Percentiles rank a stretch among this genome's conserved stretches.
These are phyloP conservation scores for Cassiopea xamachana DNA, from an alignment of 30 jellyfish, hydroid and myxozoan genomes.

Conservation along the genomic window DNA sequence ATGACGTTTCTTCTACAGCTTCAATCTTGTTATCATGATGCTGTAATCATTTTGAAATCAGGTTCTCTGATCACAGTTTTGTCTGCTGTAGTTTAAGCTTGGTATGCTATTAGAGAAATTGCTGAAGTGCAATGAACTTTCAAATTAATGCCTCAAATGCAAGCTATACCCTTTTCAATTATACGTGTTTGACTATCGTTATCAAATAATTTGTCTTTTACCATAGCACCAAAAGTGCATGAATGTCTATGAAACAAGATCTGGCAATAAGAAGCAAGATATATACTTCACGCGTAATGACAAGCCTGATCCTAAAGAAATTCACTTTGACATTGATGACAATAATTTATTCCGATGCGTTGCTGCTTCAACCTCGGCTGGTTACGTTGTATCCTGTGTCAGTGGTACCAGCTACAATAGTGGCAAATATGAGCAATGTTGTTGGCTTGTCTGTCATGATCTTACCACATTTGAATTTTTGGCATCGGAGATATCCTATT, in stretches of 20 bases:
- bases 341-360: slow-evolving; percentile 3
- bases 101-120: neutral
- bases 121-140: neutral
- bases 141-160: neutral
- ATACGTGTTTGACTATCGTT: neutral
- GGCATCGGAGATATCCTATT: slow-evolving; percentile 11
- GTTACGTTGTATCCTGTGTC: slow-evolving; percentile 47
- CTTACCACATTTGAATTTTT: slow-evolving; percentile 30
- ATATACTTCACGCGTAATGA: slow-evolving; percentile 10
- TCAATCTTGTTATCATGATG: too few species aligned
- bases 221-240: neutral
- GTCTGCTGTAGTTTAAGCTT: neutral
- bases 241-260: slow-evolving; percentile 25
- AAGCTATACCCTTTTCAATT: neutral
- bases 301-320: slow-evolving; percentile 10
- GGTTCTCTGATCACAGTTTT: neutral
- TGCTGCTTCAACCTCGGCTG: slow-evolving; percentile 4
- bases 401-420: slow-evolving; percentile 22
- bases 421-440: slow-evolving; percentile 20
- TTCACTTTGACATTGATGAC: slow-evolving; percentile 1
- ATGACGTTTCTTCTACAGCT: too few species aligned
- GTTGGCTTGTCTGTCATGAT: slow-evolving; percentile 62
- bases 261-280: slow-evolving; percentile 35
- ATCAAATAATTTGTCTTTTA: neutral
- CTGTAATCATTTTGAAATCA: too few species aligned